phyloP scores from a whole-genome alignment of 2,113 vertebrate genomes.

The Origma solitaria region DNA sequence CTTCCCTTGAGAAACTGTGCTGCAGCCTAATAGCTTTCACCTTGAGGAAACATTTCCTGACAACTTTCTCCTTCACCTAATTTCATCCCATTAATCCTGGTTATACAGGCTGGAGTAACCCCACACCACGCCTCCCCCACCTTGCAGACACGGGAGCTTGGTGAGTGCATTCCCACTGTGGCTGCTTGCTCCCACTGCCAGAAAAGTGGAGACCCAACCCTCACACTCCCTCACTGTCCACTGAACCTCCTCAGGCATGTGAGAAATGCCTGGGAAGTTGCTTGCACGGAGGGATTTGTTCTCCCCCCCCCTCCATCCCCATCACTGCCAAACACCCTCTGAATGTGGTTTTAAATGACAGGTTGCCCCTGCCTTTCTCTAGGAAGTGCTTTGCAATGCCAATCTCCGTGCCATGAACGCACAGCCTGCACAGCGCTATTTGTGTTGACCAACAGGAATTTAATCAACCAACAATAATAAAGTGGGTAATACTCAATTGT shows the following conservation, averaged over 20 bases:
- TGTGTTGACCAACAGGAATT: constrained; percentile 67
- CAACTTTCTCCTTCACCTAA: constrained; percentile 1
- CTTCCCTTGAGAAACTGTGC: not conserved
- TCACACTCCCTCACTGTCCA: not conserved
- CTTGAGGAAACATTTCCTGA: not conserved
- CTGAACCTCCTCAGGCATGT: not conserved
- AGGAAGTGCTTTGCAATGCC: constrained; percentile 10
- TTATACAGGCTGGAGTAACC: not conserved
- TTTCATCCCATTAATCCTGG: constrained; percentile 39
- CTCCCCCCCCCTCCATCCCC: not conserved
- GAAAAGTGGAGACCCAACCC: not conserved
- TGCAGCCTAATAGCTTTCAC: not conserved
- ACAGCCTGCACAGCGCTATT: constrained; percentile 38
- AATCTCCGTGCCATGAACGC: not conserved
- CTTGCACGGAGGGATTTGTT: not conserved
- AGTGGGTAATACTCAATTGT: constrained; percentile 63
- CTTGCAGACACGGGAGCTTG: not conserved
- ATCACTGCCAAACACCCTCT: not conserved
- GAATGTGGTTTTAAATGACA: not conserved
- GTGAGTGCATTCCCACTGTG: not conserved
- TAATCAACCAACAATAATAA: constrained; percentile 67
- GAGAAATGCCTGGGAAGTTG: not conserved
- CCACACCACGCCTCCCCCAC: not conserved
- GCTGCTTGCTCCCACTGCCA: not conserved
- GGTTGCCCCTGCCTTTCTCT: not conserved